phyloP scores from a whole-genome alignment of 2,797 vertebrate genomes.

The Morelia viridis region DNA sequence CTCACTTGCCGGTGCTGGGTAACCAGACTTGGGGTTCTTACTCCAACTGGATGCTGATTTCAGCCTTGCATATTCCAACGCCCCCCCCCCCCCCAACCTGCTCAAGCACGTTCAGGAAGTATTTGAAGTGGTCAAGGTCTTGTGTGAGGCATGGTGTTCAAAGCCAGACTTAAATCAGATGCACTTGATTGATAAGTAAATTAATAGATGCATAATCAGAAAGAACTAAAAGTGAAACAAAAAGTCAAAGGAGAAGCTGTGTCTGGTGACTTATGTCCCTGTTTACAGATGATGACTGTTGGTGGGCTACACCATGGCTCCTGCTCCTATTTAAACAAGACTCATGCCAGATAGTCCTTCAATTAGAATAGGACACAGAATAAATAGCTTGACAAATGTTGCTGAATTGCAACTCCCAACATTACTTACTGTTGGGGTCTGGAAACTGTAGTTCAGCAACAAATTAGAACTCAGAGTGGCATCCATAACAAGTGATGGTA shows the following conservation, averaged over 20 bases:
- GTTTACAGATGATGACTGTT: neutral
- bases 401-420: neutral
- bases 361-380: neutral
- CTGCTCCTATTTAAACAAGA: neutral
- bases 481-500: neutral
- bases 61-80: neutral
- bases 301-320: no score
- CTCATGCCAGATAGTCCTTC: neutral
- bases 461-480: neutral
- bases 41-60: constrained; percentile 22
- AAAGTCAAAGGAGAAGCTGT: neutral
- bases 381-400: neutral
- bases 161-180: neutral
- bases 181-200: neutral
- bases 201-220: neutral
- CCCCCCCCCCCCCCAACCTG: neutral
- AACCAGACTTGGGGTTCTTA: constrained; percentile 42
- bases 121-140: neutral
- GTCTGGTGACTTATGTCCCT: neutral
- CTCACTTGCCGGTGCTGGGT: constrained; percentile 38
- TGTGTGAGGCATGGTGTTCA: neutral
- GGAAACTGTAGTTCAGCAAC: neutral
- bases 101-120: neutral
- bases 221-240: neutral
- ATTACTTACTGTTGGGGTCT: neutral